phyloP scores from a whole-genome alignment of 2,888 invertebrate genomes.

The Drosophila neotestacea region DNA sequence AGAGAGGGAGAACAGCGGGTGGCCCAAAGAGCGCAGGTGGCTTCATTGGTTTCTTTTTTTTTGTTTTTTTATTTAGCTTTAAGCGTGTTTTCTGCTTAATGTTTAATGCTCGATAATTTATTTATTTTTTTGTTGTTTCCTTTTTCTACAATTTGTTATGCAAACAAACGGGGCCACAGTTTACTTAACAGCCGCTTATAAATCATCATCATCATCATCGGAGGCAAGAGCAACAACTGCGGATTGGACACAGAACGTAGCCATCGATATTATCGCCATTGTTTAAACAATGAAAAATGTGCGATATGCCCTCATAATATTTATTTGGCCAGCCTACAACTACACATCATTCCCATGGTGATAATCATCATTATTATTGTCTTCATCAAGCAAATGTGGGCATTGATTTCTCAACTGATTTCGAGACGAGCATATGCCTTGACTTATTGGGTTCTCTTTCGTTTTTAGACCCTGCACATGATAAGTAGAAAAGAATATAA shows the following conservation, averaged over 20 bases:
- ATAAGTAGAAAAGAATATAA: too few species aligned
- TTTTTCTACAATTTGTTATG: conserved; percentile 70
- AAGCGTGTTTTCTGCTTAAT: conserved; percentile 67
- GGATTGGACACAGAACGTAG: conserved; percentile 15
- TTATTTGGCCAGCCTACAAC: conserved; percentile 70
- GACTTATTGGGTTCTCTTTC: conserved; percentile 15
- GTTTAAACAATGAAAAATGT: conserved; percentile 69
- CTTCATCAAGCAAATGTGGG: conserved; percentile 55
- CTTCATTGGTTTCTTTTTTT: conserved; percentile 36
- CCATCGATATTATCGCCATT: conserved; percentile 61
- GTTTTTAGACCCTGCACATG: background rate
- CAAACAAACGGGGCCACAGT: conserved; percentile 76
- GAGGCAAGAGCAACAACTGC: conserved; percentile 21
- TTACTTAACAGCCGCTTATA: conserved; percentile 70
- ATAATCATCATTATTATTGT: conserved; percentile 20
- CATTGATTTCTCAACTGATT: conserved; percentile 52
- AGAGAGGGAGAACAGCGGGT: conserved; percentile 56
- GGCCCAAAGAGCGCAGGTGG: conserved; percentile 70
- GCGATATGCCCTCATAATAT: conserved; percentile 75
- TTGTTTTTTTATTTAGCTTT: conserved; percentile 39
- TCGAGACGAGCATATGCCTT: conserved; percentile 18
- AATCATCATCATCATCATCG: conserved; percentile 68
- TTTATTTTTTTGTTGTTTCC: conserved; percentile 38
- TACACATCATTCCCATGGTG: conserved; percentile 48
- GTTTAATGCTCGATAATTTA: conserved; percentile 75